A percentile compares a stretch with the other conserved stretches of the same genome.
These are phyloP conservation scores for Metallyticus violacea DNA, from an alignment of 2,888 invertebrate genomes.

Conservation along the genomic window DNA sequence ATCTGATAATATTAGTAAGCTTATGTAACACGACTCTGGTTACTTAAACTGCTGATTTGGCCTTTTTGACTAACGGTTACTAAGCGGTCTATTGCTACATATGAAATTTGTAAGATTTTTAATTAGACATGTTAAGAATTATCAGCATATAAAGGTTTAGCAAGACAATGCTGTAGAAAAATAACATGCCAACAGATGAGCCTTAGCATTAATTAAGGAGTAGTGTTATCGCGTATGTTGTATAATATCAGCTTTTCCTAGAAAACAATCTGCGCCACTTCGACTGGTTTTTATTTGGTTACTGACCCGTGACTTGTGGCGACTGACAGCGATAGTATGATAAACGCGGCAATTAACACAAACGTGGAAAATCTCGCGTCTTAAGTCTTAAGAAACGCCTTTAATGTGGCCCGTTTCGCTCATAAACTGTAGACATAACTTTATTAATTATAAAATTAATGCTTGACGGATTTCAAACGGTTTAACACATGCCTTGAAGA, in stretches of 20 bases:
- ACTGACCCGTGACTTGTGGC: neutral
- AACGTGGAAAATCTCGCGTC: neutral
- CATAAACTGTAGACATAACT: neutral
- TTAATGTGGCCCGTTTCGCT: neutral
- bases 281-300: neutral
- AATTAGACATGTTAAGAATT: too few relatives aligned
- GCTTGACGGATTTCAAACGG: neutral
- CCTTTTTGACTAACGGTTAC: too few relatives aligned
- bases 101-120: too few relatives aligned
- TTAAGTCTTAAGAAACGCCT: neutral
- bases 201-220: too few relatives aligned
- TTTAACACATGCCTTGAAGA: too few relatives aligned
- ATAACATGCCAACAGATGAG: too few relatives aligned
- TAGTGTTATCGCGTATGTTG: neutral
- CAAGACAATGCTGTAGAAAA: too few relatives aligned
- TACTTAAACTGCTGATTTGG: too few relatives aligned
- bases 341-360: neutral
- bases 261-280: neutral
- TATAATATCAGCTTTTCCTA: neutral
- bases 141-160: too few relatives aligned
- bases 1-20: too few relatives aligned
- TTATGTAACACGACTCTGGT: too few relatives aligned
- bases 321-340: neutral
- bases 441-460: neutral
- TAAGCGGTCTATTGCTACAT: too few relatives aligned